Conservation (phyloP, 2,797 vertebrate species). For the Periophthalmus magnuspinnatus region DNA sequence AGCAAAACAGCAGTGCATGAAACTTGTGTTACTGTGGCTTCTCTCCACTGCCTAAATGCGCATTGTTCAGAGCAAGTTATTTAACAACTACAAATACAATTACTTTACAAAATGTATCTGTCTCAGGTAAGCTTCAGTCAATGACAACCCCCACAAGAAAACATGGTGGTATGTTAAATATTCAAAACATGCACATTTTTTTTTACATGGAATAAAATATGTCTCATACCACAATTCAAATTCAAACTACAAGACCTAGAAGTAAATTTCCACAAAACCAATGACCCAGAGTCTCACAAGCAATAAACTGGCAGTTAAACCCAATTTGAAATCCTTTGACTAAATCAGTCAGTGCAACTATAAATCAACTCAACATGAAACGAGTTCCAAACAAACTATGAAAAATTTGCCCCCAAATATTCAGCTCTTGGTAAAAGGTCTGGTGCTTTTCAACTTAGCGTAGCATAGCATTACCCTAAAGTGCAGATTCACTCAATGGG, state of each 20-base stretch:
- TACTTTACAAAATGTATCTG: neutral
- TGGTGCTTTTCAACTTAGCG: constrained; percentile 3
- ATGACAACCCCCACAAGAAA: neutral
- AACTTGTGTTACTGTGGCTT: too few species aligned
- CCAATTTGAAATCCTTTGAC: neutral
- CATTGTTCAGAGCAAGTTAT: too few species aligned
- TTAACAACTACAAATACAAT: too few species aligned
- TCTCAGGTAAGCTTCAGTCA: neutral
- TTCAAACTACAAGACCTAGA: neutral
- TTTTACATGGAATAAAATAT: neutral
- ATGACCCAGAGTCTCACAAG: neutral
- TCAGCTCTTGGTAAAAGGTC: neutral
- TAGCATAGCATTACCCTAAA: constrained; percentile 22
- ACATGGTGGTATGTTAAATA: neutral
- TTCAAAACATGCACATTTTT: neutral
- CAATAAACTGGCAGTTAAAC: constrained; percentile 4
- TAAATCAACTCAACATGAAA: constrained; percentile 2
- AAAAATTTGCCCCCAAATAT: neutral
- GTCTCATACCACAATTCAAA: neutral
- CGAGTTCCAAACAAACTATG: constrained; percentile 2
- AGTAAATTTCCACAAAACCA: constrained; percentile 4
- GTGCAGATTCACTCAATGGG: constrained; percentile 41
- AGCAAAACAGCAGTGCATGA: neutral
- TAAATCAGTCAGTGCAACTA: constrained; percentile 3
- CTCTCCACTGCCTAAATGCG: too few species aligned